phyloP scores from a whole-genome alignment of 1,140 invertebrate species.

The Notospermus geniculatus region DNA sequence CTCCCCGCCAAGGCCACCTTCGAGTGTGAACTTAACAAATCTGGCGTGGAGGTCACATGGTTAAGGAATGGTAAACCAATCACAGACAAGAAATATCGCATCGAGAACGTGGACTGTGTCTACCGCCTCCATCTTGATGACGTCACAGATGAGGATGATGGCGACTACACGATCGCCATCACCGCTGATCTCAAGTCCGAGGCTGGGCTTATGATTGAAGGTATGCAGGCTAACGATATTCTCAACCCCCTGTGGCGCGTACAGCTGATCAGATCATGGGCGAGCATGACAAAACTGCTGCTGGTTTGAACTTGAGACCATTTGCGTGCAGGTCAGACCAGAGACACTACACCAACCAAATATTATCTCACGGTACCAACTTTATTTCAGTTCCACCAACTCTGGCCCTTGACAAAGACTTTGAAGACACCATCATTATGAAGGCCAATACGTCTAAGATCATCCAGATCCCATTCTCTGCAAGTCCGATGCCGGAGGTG shows the following conservation, averaged over 20 bases:
- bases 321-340: no score
- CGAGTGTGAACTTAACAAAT: constrained; percentile 62
- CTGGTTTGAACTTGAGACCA: no score
- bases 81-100: constrained; percentile 11
- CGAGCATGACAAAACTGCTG: no score
- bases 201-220: constrained; percentile 79
- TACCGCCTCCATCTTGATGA: constrained; percentile 68
- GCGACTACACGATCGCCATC: constrained; percentile 71
- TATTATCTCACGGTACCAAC: no score
- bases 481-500: constrained; percentile 47
- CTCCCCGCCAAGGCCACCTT: constrained; percentile 20
- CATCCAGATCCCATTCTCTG: constrained; percentile 52
- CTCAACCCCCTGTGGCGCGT: no score
- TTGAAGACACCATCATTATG: constrained; percentile 45
- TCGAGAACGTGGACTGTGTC: constrained; percentile 10
- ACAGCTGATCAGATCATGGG: no score
- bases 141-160: constrained; percentile 71
- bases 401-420: constrained; percentile 45
- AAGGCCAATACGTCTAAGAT: constrained; percentile 48
- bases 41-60: constrained; percentile 78
- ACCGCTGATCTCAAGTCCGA: constrained; percentile 75
- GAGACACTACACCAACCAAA: no score
- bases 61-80: constrained; percentile 67
- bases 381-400: constrained; percentile 45
- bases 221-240: constrained; percentile 60